A percentile compares a stretch with the other conserved stretches of the same genome.
Conservation (phyloP, 2,888 invertebrate species). For the Xanthia togata region DNA sequence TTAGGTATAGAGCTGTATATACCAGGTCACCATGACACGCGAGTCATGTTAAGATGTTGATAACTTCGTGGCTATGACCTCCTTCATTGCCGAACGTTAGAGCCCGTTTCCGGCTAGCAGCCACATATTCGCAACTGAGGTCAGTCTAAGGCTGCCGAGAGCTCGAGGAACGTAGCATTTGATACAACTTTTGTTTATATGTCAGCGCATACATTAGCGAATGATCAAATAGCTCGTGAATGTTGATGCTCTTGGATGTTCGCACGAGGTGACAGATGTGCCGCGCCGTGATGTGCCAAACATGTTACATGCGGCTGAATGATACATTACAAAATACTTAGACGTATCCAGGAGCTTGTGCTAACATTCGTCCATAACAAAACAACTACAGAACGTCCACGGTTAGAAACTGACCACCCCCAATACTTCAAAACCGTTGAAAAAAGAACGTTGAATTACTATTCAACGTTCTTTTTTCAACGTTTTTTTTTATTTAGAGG, state of each 20-base stretch:
- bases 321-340: conserved; percentile 2
- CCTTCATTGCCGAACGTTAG: conserved; percentile 82
- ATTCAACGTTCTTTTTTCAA: too few relatives aligned
- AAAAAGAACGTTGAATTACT: conserved; percentile 27
- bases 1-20: conserved; percentile 75
- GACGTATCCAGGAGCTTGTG: conserved; percentile 6
- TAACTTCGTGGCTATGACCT: conserved; percentile 82
- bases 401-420: conserved; percentile 17
- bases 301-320: not conserved
- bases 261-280: conserved; percentile 43
- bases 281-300: conserved; percentile 22
- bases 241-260: conserved; percentile 53
- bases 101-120: conserved; percentile 82
- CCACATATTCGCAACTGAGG: conserved; percentile 73
- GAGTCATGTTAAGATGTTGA: conserved; percentile 82
- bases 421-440: conserved; percentile 3
- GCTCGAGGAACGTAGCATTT: conserved; percentile 63
- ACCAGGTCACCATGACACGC: conserved; percentile 82
- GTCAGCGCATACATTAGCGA: conserved; percentile 67
- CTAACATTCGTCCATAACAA: not conserved
- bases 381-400: not conserved
- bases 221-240: conserved; percentile 59
- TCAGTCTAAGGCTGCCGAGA: conserved; percentile 60
- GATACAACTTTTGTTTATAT: conserved; percentile 63
- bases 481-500: too few relatives aligned